These are phyloP conservation scores for Nyctibius bracteatus DNA, from an alignment of 2,113 vertebrate species.

Conservation along the genomic window DNA sequence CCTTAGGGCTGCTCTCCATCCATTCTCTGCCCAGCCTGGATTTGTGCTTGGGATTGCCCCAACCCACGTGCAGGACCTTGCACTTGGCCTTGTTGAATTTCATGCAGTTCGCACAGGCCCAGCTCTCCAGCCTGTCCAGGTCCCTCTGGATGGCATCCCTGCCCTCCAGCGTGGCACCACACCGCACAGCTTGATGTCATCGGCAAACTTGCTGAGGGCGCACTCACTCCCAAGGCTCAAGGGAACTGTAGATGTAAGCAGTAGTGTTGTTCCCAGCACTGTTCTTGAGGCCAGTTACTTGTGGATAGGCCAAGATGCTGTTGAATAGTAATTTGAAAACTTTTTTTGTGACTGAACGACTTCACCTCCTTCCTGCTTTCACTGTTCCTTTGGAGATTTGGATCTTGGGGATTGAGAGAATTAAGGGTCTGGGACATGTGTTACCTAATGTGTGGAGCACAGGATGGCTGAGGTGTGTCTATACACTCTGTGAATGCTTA, in stretches of 20 bases:
- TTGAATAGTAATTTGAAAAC: neutral
- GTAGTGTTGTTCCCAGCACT: neutral
- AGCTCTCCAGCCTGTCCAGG: too few relatives aligned
- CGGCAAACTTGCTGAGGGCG: too few relatives aligned
- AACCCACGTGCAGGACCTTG: too few relatives aligned
- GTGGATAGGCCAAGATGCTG: neutral
- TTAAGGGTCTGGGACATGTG: neutral
- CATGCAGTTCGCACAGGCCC: too few relatives aligned
- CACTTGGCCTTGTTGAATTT: too few relatives aligned
- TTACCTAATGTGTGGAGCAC: neutral
- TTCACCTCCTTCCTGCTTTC: neutral
- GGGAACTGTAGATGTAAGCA: neutral
- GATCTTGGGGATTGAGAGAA: neutral
- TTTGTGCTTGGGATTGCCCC: too few relatives aligned
- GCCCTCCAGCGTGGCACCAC: too few relatives aligned
- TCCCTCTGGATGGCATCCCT: too few relatives aligned
- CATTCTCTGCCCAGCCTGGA: too few relatives aligned
- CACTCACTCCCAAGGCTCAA: too few relatives aligned
- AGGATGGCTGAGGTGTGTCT: neutral
- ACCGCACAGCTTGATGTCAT: too few relatives aligned
- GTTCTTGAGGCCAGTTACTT: neutral
- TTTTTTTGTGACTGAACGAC: neutral
- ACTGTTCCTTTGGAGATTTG: neutral
- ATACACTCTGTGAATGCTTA: neutral
- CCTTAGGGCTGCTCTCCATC: too few relatives aligned